These are phyloP conservation scores for Antitype chi DNA, from an alignment of 2,888 invertebrate species.

Conservation along the genomic window DNA sequence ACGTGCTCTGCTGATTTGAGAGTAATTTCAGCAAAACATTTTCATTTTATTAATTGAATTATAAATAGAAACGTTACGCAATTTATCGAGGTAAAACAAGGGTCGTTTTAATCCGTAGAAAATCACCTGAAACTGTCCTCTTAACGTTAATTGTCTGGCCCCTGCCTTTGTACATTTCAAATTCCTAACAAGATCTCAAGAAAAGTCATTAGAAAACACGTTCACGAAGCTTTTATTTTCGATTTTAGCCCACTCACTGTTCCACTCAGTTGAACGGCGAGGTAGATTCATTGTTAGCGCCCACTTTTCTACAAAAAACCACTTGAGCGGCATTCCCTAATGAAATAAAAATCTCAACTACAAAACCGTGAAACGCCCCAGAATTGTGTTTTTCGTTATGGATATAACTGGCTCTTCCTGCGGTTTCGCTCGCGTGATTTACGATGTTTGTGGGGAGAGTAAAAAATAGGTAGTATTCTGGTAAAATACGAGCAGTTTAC, in stretches of 20 bases:
- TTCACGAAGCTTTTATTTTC: conserved; percentile 59
- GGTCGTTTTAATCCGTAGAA: conserved; percentile 37
- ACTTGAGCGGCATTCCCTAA: conserved; percentile 58
- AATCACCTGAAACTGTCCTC: conserved; percentile 50
- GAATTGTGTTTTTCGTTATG: conserved; percentile 60
- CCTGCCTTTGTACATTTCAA: conserved; percentile 51
- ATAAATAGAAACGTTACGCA: conserved; percentile 25
- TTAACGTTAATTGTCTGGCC: conserved; percentile 48
- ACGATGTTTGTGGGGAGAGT: conserved; percentile 56
- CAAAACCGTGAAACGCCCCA: conserved; percentile 51
- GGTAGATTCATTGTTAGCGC: conserved; percentile 59
- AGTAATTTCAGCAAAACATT: conserved; percentile 17
- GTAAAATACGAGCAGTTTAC: conserved; percentile 28
- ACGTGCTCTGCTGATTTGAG: background rate
- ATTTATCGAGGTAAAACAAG: conserved; percentile 38
- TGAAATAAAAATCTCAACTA: conserved; percentile 66
- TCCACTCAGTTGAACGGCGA: conserved; percentile 45
- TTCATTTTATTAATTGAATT: conserved; percentile 15
- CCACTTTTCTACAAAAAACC: conserved; percentile 58
- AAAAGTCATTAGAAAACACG: conserved; percentile 61
- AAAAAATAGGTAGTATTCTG: conserved; percentile 51
- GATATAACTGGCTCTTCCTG: conserved; percentile 57
- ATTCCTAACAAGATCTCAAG: conserved; percentile 58
- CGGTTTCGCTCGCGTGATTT: conserved; percentile 58
- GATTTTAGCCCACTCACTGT: conserved; percentile 56